Base-by-base conservation (phyloP, 2,113 vertebrate species). In the Isichthys henryi region DNA sequence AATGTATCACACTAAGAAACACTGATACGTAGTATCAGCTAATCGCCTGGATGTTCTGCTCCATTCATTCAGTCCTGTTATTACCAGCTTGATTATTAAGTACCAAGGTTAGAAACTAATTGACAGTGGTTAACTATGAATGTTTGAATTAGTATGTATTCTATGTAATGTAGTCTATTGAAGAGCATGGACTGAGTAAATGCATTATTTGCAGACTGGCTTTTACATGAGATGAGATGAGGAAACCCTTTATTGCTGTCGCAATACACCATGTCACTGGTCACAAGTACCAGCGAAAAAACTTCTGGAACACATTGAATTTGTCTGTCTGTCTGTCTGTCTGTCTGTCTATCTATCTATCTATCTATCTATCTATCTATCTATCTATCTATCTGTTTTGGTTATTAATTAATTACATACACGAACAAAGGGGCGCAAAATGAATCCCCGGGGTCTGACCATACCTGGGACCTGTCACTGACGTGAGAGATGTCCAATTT, bases 401-500 rank as follows among this genome's bases (percentile, higher is more conserved):
- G 39, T 77, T 77, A 80, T 80, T 80, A 43, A 43, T 19, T 80
- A 39, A 10, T 85, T 21, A 48, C n/a, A 31, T 70, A 13, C 27
- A 31, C 3, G n/a, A 70, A 31, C 62, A 85, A 85, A 85, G 46
- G 82, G 82, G 9, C 2, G 8, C 9, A 27, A 85, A 49, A 49
- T 39, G 43, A 48, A 85, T 27, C 43, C 82, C 82, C 19, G 27
- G 39, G 82, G 82, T 85, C 46, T 85, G 82, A 48, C 82, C 13
- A 19, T 39, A 85, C 21, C 49, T 27, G n/a, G 50, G 23, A 86
- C 8, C 83, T 9, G 45, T 31, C 31, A 19, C 17, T 53, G 85
- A 87, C 3, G 50, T 87, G 50, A 87, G 50, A 87, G 85, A 87
- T 87, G 19, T 15, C n/a, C 83, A 49, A 27, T 86, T 86, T 23